Conservation (phyloP, 2,113 vertebrate species). For the Nothoprocta pentlandii region DNA sequence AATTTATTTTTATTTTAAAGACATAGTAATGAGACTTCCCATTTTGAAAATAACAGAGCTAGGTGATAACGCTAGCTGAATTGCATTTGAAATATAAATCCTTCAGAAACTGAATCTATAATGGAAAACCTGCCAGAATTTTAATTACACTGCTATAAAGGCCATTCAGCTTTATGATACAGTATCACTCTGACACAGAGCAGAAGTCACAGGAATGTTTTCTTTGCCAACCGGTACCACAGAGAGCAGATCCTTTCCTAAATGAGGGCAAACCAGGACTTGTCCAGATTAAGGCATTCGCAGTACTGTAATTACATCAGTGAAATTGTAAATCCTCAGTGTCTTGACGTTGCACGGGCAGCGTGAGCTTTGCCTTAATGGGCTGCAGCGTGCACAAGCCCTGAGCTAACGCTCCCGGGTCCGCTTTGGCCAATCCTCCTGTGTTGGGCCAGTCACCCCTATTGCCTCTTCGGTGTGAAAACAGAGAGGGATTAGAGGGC, state of each 20-base stretch:
- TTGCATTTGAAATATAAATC: neutral
- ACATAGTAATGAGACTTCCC: neutral
- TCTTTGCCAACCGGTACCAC: neutral
- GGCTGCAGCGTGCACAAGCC: rapidly evolving
- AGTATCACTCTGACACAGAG: neutral
- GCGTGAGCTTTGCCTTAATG: neutral
- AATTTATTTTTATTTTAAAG: slow-evolving; percentile 4
- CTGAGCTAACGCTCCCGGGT: neutral
- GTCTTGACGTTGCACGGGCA: neutral
- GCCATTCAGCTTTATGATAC: neutral
- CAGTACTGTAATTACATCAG: neutral
- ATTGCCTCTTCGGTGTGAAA: neutral
- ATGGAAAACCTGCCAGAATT: neutral
- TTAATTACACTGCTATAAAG: slow-evolving; percentile 21
- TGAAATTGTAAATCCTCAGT: neutral
- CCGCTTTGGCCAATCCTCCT: neutral
- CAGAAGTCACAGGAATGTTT: neutral
- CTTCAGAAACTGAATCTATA: slow-evolving; percentile 10
- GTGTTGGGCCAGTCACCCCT: neutral
- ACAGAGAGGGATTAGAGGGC: neutral
- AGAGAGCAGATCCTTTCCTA: neutral
- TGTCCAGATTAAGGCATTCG: neutral
- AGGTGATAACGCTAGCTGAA: neutral
- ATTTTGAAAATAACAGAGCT: neutral
- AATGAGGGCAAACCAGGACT: neutral